Base-by-base conservation (phyloP, 2,797 vertebrate genomes). In the Gymnodraco acuticeps region DNA sequence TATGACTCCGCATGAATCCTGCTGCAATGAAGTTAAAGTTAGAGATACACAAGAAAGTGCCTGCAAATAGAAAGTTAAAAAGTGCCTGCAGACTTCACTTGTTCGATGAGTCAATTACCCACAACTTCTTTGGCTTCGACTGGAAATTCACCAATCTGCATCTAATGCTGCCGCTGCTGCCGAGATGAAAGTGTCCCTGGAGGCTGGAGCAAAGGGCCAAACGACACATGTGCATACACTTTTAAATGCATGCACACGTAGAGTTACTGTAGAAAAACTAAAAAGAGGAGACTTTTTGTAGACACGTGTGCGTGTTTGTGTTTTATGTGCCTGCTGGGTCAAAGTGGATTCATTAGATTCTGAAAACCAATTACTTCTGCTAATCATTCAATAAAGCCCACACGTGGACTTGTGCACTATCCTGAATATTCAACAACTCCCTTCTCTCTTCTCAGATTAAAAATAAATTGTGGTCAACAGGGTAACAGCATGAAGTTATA, bases 301-400 rank as follows among this genome's bases (percentile, higher is more conserved):
- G 55, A 67, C 33, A 8, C 0, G 54, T 41, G 10, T 59, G 55
- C 60, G 43, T 83, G 55, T 75, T 4, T 76, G 55, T 83, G 73
- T 83, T 73, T 81, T 65, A 47, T 72, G 86, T 78, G 75, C 75
- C 77, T 73, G 76, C 83, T 78, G 80, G 89, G 89, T 90, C 83
- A 83, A 75, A 81, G 73, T 75, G 83, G 87, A 92, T 91, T 94
- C 94, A 95, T 95, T 93, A 90, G 86, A 91, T 92, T 91, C 89
- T 85, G 81, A 94, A 93, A 95, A 94, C 92, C 92, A 94, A 94
- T 95, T 91, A 93, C 92, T 88, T 87, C 78, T 75, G 85, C 88
- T 94, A 93, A 94, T 93, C 89, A 88, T 92, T 92, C 85, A 91
- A 87, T 88, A 90, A 92, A 93, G 83, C 78, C 84, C 81, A 82